These are phyloP conservation scores for Polyploca ridens DNA, from an alignment of 2,888 invertebrate genomes.

Conservation along the genomic window DNA sequence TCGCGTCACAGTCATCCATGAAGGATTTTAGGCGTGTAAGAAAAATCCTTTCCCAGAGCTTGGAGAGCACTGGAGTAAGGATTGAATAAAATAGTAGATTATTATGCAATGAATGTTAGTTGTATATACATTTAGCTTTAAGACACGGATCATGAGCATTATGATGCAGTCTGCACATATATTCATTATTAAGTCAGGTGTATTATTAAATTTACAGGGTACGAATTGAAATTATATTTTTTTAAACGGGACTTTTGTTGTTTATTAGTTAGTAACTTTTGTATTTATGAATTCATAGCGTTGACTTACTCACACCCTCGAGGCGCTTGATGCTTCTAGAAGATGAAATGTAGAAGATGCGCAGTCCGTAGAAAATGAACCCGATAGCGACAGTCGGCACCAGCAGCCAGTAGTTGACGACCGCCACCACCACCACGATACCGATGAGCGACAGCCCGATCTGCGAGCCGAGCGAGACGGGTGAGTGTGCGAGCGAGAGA, in stretches of 20 bases:
- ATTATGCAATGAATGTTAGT: too few species aligned
- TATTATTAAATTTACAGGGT: too few species aligned
- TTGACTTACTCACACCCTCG: constrained; percentile 91
- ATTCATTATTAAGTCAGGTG: too few species aligned
- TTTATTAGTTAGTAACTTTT: not conserved
- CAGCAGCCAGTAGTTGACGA: constrained; percentile 90
- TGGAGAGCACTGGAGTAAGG: too few species aligned
- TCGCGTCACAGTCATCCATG: too few species aligned
- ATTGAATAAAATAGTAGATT: too few species aligned
- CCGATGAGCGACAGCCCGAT: constrained; percentile 93
- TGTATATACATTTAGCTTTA: too few species aligned
- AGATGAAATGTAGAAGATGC: constrained; percentile 91
- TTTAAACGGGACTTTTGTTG: not conserved
- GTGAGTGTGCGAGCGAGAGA: not conserved
- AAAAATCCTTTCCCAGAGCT: too few species aligned
- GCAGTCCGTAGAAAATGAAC: constrained; percentile 89
- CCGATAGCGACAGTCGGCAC: constrained; percentile 89
- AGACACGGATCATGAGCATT: too few species aligned
- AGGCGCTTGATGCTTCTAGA: constrained; percentile 92
- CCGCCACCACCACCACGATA: constrained; percentile 90
- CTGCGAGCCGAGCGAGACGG: constrained; percentile 63
- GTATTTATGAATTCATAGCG: constrained; percentile 21
- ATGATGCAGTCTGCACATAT: too few species aligned
- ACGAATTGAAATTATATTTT: not conserved
- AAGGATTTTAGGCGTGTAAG: too few species aligned